Evolutionary conservation across 92 coral and sea anemone genomes (phyloP).

Genomic region (Phymanthus crucifer): DNA sequence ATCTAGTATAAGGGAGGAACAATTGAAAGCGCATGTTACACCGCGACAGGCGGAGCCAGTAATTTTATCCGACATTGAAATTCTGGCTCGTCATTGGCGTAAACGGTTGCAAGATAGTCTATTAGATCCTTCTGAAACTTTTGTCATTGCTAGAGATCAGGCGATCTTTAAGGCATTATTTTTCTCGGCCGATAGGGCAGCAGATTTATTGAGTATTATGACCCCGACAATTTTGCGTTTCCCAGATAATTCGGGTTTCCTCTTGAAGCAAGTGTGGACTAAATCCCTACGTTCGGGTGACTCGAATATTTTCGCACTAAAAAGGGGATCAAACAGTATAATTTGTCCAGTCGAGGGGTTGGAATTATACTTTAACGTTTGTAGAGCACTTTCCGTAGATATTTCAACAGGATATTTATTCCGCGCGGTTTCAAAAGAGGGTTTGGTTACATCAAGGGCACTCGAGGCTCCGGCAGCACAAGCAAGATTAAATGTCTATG

Average conservation of each 20-base stretch:
- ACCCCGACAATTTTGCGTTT: background rate
- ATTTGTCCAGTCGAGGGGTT: background rate
- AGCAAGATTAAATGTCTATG: slow-evolving; percentile 16
- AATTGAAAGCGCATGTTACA: background rate
- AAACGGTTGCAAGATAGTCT: background rate
- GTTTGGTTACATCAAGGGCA: background rate
- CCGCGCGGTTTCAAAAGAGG: slow-evolving; percentile 18
- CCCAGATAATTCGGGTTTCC: background rate
- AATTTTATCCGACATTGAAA: too few species aligned
- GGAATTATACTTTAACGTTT: background rate
- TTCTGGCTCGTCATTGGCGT: background rate
- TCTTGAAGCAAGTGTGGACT: background rate
- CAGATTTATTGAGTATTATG: slow-evolving; percentile 12
- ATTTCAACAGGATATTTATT: slow-evolving; percentile 17
- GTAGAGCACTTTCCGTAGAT: background rate
- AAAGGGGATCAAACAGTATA: background rate
- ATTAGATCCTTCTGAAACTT: background rate
- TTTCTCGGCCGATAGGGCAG: slow-evolving; percentile 21
- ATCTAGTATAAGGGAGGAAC: background rate
- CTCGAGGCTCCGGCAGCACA: slow-evolving; percentile 30
- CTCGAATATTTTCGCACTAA: background rate
- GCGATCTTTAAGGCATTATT: slow-evolving; percentile 14
- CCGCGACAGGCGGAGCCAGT: background rate
- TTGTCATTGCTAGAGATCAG: background rate
- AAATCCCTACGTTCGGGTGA: background rate